Base-by-base conservation (phyloP, 2,113 vertebrate genomes). In the Prochilodus magdalenae region DNA sequence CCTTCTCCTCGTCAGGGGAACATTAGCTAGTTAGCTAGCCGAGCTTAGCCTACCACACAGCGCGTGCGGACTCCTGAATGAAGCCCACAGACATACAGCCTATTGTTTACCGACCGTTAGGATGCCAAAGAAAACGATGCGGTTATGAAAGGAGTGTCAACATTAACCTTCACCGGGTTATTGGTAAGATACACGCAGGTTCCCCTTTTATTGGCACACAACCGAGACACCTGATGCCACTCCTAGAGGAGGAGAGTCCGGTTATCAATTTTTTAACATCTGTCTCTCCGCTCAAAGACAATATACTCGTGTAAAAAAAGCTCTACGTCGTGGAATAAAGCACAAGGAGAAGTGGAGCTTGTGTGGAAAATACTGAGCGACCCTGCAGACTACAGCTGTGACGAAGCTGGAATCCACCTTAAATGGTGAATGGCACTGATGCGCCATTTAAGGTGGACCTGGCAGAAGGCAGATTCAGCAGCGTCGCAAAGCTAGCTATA, bases 201-300 rank as follows among this genome's bases (percentile, higher is more conserved):
- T 44, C 8, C 11, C 11, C 40, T 10, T 11, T 44, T 5, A 8
- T 44, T 67, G 80, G 82, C 71, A 65, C 65, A 49, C 47, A 47
- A 65, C 24, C 57, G 57, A 60, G 81, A 83, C 82, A 86, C 84
- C 84, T 83, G 84, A 86, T 72, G 80, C 80, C 84, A 71, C 81
- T 71, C 73, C 81, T 82, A 59, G 27, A 10, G 51, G 15, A 71
- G 26, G 5, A 55, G 40, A 44, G 40, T 44, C 40, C 40, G 27
- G 27, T 73, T 60, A 53, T 81, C 66, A 73, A 63, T 67, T 77
- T 65, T 80, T 81, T 49, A 73, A 81, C 57, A 77, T 33, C n/a
- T 24, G 27, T 65, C 30, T 57, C 55, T 53, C 16, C 51, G 18
- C 51, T n/a, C 14, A 5, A 0, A n/a, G 4, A 1, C 11, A n/a